phyloP scores from a whole-genome alignment of 1,140 invertebrate species.

The Aethina tumida region DNA sequence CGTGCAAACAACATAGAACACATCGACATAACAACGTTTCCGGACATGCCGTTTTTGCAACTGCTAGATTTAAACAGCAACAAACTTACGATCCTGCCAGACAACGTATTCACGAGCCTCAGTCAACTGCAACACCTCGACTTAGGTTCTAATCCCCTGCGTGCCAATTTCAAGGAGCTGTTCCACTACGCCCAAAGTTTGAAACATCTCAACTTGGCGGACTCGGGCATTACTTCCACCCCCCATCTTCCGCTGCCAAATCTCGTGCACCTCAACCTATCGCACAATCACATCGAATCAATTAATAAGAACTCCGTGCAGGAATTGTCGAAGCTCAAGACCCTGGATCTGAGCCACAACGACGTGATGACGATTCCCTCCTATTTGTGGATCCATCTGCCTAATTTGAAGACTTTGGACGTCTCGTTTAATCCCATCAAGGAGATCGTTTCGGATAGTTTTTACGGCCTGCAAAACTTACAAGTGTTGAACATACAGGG shows the following conservation, averaged over 20 bases:
- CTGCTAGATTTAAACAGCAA: conserved; percentile 70
- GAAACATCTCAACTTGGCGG: conserved; percentile 61
- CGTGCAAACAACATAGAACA: conserved; percentile 76
- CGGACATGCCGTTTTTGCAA: conserved; percentile 68
- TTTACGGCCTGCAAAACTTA: conserved; percentile 44
- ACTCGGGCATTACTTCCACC: conserved; percentile 60
- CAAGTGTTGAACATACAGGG: conserved; percentile 45
- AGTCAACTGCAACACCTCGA: conserved; percentile 67
- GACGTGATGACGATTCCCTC: conserved; percentile 52
- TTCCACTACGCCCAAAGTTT: conserved; percentile 77
- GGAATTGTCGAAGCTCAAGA: conserved; percentile 50
- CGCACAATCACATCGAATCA: conserved; percentile 57
- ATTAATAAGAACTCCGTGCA: conserved; percentile 52
- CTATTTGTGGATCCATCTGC: conserved; percentile 40
- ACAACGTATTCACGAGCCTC: conserved; percentile 79
- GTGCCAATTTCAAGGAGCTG: conserved; percentile 83
- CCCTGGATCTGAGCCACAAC: conserved; percentile 57
- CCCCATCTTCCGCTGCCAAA: conserved; percentile 63
- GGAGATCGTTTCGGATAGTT: conserved; percentile 37
- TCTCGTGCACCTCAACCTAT: conserved; percentile 64
- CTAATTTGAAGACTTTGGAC: conserved; percentile 30
- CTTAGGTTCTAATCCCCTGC: conserved; percentile 67
- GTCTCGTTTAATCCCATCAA: conserved; percentile 34
- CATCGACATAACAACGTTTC: conserved; percentile 78
- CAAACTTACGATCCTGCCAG: conserved; percentile 72